Evolutionary conservation across 2,113 vertebrate species (phyloP), one percentile per base, ranked within the genome.

Genomic region (Pelecanus crispus): DNA sequence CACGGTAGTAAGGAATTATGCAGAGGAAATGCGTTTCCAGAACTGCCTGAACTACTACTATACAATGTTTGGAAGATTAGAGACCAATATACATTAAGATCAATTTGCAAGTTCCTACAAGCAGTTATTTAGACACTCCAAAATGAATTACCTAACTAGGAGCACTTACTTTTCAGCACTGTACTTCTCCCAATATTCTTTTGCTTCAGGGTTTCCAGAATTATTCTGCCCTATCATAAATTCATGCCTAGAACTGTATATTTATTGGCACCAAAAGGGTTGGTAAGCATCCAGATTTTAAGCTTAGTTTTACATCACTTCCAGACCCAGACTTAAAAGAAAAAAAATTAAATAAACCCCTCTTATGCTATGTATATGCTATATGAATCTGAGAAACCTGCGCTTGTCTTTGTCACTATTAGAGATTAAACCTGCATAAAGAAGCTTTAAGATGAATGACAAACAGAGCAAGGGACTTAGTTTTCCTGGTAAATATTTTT

Each of bases 161-260:
- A 94, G 84, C 88, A 66, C 81, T 49, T 53, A 61, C 58, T 89
- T 84, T 78, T 66, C 81, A 86, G 87, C 34, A 58, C 68, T 74
- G 34, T 52, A 50, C 42, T 94, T 86, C 58, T 89, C 68, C 68
- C 53, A 65, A 0, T 77, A 58, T 71, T 81, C 77, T 63, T 87
- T 95, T 87, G 59, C 94, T 96, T 81, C 75, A 90, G 86, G 91
- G 91, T 66, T 93, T 88, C 74, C 90, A 90, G 44, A 96, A 88
- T 88, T 81, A 72, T 40, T 74, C 68, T 88, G 68, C 55, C 47
- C 80, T 84, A 71, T 20, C 16, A 2, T 71, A 90, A 94, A 95
- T 34, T 87, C 55, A 87, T 78, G 94, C 87, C 81, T 90, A 89
- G 22, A 84, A 90, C 59, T 53, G 25, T 19, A 9, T 18, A 62